Evolutionary conservation across 2,113 vertebrate genomes (phyloP).

Genomic region (Dicerorhinus sumatrensis): DNA sequence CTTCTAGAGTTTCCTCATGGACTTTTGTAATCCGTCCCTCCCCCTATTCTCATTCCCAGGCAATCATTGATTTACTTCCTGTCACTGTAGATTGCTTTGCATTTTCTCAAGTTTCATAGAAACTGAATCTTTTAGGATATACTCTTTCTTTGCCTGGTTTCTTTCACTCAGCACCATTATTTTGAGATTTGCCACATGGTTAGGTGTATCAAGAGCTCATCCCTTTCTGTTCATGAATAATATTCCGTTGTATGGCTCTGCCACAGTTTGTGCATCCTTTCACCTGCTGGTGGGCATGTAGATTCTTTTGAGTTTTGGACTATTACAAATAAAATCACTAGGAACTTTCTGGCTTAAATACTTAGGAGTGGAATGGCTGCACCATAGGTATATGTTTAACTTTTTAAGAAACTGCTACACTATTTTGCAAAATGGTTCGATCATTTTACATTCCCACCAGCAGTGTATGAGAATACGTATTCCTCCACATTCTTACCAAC

Average conservation of each 20-base stretch:
- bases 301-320: no score
- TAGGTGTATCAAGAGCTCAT: not conserved
- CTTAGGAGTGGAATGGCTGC: no score
- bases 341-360: no score
- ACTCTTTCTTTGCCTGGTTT: not conserved
- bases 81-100: not conserved
- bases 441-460: no score
- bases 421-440: no score
- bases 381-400: no score
- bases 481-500: no score
- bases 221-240: not conserved
- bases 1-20: not conserved
- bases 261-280: no score
- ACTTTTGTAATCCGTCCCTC: not conserved
- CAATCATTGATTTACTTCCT: not conserved
- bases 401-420: no score
- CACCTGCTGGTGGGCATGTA: no score
- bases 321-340: no score
- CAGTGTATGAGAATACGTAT: no score
- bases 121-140: not conserved
- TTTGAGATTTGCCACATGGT: not conserved
- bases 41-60: not conserved
- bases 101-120: not conserved
- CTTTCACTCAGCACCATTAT: not conserved
- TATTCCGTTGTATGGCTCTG: not conserved